These are phyloP conservation scores for Celastrina argiolus DNA, from an alignment of 2,888 invertebrate genomes.

Conservation along the genomic window DNA sequence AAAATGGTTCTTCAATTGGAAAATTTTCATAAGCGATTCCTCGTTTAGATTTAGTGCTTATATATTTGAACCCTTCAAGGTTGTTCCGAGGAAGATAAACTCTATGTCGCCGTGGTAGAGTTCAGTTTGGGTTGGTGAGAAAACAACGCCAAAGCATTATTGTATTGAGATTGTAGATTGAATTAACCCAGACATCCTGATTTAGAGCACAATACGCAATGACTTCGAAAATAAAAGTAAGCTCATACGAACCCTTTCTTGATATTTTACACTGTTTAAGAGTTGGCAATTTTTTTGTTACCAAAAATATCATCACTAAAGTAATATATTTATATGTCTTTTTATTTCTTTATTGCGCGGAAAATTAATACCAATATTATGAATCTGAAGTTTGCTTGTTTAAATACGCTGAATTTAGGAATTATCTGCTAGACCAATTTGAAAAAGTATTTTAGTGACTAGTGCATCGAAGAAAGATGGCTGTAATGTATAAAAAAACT, in stretches of 20 bases:
- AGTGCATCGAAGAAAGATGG: no score
- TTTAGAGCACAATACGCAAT: not conserved
- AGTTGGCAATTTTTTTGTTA: no score
- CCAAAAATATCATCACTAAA: no score
- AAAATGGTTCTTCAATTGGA: not conserved
- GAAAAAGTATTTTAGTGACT: no score
- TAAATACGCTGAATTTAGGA: no score
- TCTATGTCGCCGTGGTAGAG: not conserved
- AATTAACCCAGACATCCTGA: constrained; percentile 1
- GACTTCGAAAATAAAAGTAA: not conserved
- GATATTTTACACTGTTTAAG: no score
- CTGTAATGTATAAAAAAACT: no score
- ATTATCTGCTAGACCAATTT: no score
- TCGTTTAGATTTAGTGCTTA: not conserved
- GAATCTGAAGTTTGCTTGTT: no score
- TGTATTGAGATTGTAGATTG: constrained; percentile 11
- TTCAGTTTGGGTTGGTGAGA: not conserved
- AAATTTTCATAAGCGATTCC: not conserved
- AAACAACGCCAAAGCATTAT: not conserved
- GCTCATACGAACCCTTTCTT: not conserved
- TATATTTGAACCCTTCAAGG: not conserved
- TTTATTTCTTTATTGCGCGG: no score
- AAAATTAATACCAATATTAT: no score
- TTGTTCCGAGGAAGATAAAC: not conserved
- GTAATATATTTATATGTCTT: no score